Evolutionary conservation across 1,140 invertebrate species (phyloP), one percentile per base, ranked within the genome.

Genomic region (Drosophila mauritiana): DNA sequence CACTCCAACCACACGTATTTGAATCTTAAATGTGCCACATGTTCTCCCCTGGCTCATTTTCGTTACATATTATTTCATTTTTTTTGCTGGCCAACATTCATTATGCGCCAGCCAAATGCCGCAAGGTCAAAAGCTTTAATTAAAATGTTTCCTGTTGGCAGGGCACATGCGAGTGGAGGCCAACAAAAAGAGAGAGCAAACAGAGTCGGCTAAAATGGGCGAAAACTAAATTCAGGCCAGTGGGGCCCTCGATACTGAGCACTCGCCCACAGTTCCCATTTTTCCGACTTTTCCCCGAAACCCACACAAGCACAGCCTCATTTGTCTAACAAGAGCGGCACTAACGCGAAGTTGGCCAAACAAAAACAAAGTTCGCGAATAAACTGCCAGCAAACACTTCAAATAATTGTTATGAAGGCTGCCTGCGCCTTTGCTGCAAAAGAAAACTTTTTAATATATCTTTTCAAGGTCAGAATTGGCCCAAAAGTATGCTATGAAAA

Each of bases 71-170:
- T 31, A 22, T 15, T 68, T 64, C 11, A n/a, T 5, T 31, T n/a
- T 52, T 61, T 43, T 40, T 25, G 53, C 55, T 34, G 46, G 36
- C 68, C 68, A 48, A 40, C 68, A 73, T 74, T 74, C 48, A 74
- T 74, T 74, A 73, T 74, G 69, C 69, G 69, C 42, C 68, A 63
- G 22, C 49, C 69, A 42, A 74, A 56, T 74, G 72, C 58, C 69
- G 69, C 58, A 74, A 74, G 72, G 70, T 74, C 70, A 74, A 74
- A 74, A 63, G 72, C 72, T 63, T 74, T 74, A 74, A 74, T 74
- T 74, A 74, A 74, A 74, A 74, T 74, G 72, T 74, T 74, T 63
- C 70, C 72, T 64, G 72, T 42, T 40, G 13, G 56, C 49, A 37
- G 48, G 25, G 57, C 56, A 73, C 22, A 73, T 73, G 46, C 52